Conservation (phyloP, 1,140 invertebrate genomes). For the Drosophila carrolli region DNA sequence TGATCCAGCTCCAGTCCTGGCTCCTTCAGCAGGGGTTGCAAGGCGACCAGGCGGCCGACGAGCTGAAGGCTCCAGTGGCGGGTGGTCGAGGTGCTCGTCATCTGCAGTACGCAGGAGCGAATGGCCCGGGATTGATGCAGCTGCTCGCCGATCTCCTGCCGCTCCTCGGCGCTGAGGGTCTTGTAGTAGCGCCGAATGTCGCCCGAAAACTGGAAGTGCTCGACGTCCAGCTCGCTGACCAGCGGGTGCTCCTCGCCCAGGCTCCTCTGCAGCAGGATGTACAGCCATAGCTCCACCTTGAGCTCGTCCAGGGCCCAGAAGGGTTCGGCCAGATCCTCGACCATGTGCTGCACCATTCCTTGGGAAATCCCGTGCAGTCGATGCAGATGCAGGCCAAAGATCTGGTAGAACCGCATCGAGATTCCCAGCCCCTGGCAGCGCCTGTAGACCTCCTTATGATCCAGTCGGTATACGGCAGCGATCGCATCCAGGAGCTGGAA, state of each 20-base stretch:
- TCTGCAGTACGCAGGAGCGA: slow-evolving; percentile 20
- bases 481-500: background rate
- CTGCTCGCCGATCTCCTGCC: background rate
- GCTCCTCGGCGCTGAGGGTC: background rate
- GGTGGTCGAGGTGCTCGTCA: background rate
- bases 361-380: slow-evolving; percentile 24
- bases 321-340: background rate
- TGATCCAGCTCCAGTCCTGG: background rate
- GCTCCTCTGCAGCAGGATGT: slow-evolving; percentile 24
- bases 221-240: slow-evolving; percentile 39
- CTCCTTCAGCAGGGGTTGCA: slow-evolving; percentile 25
- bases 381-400: slow-evolving; percentile 59
- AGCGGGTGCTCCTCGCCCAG: background rate
- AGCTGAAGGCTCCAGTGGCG: slow-evolving; percentile 24
- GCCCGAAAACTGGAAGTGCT: slow-evolving; percentile 45
- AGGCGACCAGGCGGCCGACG: slow-evolving; percentile 6
- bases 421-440: slow-evolving; percentile 25
- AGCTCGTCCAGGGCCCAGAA: slow-evolving; percentile 19
- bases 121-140: slow-evolving; percentile 18
- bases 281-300: slow-evolving; percentile 46
- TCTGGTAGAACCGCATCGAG: slow-evolving; percentile 29
- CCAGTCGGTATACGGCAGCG: slow-evolving; percentile 7
- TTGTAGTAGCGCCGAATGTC: slow-evolving; percentile 22
- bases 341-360: slow-evolving; percentile 24
- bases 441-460: slow-evolving; percentile 18